phyloP scores from a whole-genome alignment of 2,888 invertebrate species.

The Xestia c-nigrum region DNA sequence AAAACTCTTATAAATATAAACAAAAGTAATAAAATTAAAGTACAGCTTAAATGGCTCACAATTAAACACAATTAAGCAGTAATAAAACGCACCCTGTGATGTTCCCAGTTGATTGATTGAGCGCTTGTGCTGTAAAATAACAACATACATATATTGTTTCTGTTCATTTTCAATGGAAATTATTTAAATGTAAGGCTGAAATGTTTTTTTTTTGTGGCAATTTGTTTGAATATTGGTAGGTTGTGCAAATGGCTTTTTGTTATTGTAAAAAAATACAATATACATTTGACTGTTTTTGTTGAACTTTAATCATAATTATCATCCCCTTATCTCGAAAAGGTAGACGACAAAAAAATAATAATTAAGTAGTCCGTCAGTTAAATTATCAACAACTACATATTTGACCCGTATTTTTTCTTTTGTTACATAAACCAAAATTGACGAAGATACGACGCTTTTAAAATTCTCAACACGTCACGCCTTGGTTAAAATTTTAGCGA shows the following conservation, averaged over 20 bases:
- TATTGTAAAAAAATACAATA: neutral
- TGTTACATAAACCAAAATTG: no score
- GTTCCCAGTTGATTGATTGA: conserved; percentile 17
- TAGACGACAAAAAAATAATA: no score
- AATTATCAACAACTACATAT: no score
- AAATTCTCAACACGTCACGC: no score
- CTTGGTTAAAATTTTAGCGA: no score
- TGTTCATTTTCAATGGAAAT: neutral
- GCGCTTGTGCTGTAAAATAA: conserved; percentile 8
- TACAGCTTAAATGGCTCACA: neutral
- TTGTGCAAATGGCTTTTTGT: neutral
- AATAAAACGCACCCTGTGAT: conserved; percentile 10
- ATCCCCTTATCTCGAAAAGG: no score
- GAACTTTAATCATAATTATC: no score
- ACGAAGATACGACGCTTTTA: no score
- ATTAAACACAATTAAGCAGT: conserved; percentile 19
- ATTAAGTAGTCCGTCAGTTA: no score
- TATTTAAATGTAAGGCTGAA: neutral
- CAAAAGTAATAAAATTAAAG: neutral
- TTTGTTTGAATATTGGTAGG: neutral
- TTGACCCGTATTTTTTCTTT: no score
- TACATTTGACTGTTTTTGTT: no score
- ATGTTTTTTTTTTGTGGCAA: neutral
- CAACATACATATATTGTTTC: neutral
- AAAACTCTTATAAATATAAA: neutral